Base-by-base conservation (phyloP, 1,140 invertebrate genomes). In the Trialeurodes vaporariorum region DNA sequence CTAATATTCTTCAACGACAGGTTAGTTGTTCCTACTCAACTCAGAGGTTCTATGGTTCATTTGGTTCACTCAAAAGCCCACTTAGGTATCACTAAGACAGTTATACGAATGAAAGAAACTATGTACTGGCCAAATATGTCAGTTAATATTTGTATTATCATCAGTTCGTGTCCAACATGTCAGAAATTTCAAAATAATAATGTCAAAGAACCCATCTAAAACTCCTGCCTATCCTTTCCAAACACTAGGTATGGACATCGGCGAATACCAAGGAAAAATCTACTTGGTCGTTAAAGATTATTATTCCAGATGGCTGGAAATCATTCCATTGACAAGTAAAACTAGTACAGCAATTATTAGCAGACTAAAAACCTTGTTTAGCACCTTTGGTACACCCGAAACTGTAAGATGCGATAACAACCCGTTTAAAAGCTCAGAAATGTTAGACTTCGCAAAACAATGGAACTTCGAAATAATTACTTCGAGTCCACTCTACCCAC, bases 331-430 rank as follows among this genome's bases (percentile, higher is more conserved):
- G 23, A n/a, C 1, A 13, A 49, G 13, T 13, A 23, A 26, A 58
- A 25, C 61, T 25, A 25, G 27, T 68, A 1, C 26, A 27, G 13
- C 60, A 21, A 59, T 63, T 17, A 64, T 71, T 2, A 23, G 13
- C 27, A 49, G 24, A 61, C 23, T 70, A 23, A 70, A 70, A 49
- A 12, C 34, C 2, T 65, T 77, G 2, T 80, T 81, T 72, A 69
- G 75, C 11, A 67, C 69, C 27, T 75, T 76, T 70, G 79, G 79
- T 12, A 69, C 80, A 60, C 79, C 79, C 2, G 63, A 76, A 23
- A 71, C 71, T 59, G 58, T 81, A 5, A 75, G 81, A 25, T 75
- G 76, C 0, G 81, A 83, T 70, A 77, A 78, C 69, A 77, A 76
- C 27, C 73, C 77, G 62, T 83, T 81, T 69, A 74, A 71, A 11